A percentile compares a stretch with the other conserved stretches of the same genome.
Evolutionary conservation across 2,113 vertebrate genomes (phyloP).

Genomic region (Atherinomorus stipes): DNA sequence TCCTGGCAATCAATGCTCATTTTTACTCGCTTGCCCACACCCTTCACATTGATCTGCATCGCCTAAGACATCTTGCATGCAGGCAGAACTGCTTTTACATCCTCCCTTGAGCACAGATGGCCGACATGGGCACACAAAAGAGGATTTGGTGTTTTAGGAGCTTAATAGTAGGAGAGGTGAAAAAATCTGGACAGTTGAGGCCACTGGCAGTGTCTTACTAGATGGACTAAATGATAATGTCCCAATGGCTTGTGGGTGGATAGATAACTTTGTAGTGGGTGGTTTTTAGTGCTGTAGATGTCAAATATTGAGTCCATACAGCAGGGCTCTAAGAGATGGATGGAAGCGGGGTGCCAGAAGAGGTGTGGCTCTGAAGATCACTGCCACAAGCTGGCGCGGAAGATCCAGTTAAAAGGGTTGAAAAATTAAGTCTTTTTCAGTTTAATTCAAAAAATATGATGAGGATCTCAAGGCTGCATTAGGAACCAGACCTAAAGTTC

Average conservation of each 20-base stretch:
- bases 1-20: slow-evolving; percentile 70
- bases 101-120: slow-evolving; percentile 58
- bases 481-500: slow-evolving; percentile 5
- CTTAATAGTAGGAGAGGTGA: slow-evolving; percentile 35
- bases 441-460: neutral
- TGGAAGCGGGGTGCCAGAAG: slow-evolving; percentile 1
- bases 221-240: slow-evolving; percentile 39
- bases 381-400: slow-evolving; percentile 12
- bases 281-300: slow-evolving; percentile 2
- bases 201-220: slow-evolving; percentile 37
- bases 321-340: slow-evolving; percentile 1
- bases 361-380: slow-evolving; percentile 12
- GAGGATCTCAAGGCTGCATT: slow-evolving; percentile 3
- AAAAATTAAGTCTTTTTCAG: neutral
- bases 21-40: slow-evolving; percentile 72
- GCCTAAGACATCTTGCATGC: slow-evolving; percentile 50
- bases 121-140: slow-evolving; percentile 41
- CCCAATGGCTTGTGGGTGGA: slow-evolving; percentile 50
- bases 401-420: neutral
- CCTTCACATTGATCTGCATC: slow-evolving; percentile 62
- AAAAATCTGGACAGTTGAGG: slow-evolving; percentile 24
- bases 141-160: slow-evolving; percentile 44
- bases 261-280: neutral
- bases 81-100: slow-evolving; percentile 41
- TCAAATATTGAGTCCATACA: neutral